phyloP scores from a whole-genome alignment of 2,113 vertebrate species.

The Sterrhoptilus dennistouni region DNA sequence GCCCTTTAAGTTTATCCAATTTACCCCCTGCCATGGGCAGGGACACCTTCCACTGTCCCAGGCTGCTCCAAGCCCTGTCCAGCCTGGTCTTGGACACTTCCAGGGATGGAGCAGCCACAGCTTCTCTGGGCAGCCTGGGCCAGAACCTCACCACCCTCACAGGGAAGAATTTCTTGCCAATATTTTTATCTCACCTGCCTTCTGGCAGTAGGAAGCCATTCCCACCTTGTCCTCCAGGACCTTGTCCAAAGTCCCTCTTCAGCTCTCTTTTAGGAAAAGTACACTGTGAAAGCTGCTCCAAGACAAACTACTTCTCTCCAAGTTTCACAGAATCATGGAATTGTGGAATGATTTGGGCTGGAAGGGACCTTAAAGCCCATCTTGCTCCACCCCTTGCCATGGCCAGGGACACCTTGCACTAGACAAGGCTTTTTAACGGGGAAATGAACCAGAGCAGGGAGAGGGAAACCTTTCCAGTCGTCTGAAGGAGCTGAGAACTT shows the following conservation, averaged over 20 bases:
- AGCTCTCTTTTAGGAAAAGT: background rate
- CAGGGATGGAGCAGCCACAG: background rate
- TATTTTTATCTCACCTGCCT: background rate
- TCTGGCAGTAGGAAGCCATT: background rate
- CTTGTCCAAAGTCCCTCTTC: background rate
- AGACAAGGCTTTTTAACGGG: background rate
- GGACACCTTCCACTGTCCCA: background rate
- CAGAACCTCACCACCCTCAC: background rate
- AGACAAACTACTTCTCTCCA: background rate
- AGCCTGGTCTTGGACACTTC: background rate
- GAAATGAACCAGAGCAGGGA: background rate
- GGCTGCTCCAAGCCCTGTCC: accelerated
- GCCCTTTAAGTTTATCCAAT: background rate
- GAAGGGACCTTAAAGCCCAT: background rate
- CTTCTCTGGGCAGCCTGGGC: accelerated
- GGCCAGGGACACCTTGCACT: background rate
- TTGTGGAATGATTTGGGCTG: background rate
- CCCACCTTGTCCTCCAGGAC: background rate
- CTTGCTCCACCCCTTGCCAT: background rate
- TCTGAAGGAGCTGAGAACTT: background rate
- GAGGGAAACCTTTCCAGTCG: background rate
- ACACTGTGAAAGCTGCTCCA: background rate
- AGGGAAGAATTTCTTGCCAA: background rate
- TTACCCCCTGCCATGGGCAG: background rate
- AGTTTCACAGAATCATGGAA: background rate